Base-by-base conservation (phyloP, 2,113 vertebrate genomes). In the Oriolus oriolus region DNA sequence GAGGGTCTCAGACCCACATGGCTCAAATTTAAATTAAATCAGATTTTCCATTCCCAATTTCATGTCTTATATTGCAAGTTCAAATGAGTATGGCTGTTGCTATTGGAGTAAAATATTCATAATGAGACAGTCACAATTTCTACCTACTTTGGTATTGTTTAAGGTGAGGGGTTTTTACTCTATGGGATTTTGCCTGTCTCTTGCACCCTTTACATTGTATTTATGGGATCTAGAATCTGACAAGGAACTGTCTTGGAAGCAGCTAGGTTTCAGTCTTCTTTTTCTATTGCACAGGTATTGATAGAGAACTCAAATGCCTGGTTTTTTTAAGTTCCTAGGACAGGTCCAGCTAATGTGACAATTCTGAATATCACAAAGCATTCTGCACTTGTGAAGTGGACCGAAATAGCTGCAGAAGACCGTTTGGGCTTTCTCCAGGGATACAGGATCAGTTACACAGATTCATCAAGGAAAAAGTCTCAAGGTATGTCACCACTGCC, bases 341-440 rank as follows among this genome's bases (percentile, higher is more conserved):
- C 91, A 20, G 98, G 98, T 80, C 98, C 99, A 0, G 3, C 39
- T 35, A 98, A 98, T 84, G 92, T 99, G 87, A 98, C 84, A 63
- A 22, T 94, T 79, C 44, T 56, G 76, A 97, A 96, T 24, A 68
- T 98, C 77, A 98, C 94, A 16, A 94, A 95, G 47, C 92, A 85
- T 42, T 98, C 98, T 22, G 95, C 94, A 73, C n/a, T 94, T 73
- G 96, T 99, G 75, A 94, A 95, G 76, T 99, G 99, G 99, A 93
- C 52, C 0, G 10, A 96, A 45, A 97, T 99, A 94, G 87, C 97
- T 45, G 96, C 97, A 20, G 95, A 98, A 53, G 97, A 99, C 17
- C 2, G 95, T 75, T 61, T 97, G 91, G 99, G 99, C 8, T 98
- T 99, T 88, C 97, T 99, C 17, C 95, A 85, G 70, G 98, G 98